Evolutionary conservation across 2,888 invertebrate genomes (phyloP).

Genomic region (Linnaemya tessellans): DNA sequence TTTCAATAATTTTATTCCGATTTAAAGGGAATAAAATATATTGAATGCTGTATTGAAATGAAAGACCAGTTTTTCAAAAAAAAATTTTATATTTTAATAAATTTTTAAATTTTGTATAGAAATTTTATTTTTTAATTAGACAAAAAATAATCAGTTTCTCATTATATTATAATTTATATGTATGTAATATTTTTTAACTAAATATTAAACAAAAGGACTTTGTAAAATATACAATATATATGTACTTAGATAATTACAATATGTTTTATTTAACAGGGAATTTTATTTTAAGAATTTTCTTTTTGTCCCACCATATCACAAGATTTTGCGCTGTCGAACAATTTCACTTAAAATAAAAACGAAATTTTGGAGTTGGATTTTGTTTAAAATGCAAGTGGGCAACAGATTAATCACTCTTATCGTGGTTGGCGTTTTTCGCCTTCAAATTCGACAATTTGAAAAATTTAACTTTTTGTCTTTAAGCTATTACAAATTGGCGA

Average conservation of each 20-base stretch:
- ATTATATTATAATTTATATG: conserved; percentile 40
- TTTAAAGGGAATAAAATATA: conserved; percentile 45
- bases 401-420: too few relatives aligned
- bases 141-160: conserved; percentile 19
- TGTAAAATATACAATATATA: conserved; percentile 53
- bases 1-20: conserved; percentile 57
- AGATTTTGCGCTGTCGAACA: too few relatives aligned
- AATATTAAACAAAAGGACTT: conserved; percentile 23
- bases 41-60: conserved; percentile 24
- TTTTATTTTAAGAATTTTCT: too few relatives aligned
- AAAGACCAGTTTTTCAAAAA: conserved; percentile 13
- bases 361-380: too few relatives aligned
- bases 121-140: conserved; percentile 52
- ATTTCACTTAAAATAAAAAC: too few relatives aligned
- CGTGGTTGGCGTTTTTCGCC: too few relatives aligned
- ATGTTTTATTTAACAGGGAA: not conserved
- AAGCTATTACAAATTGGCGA: too few relatives aligned
- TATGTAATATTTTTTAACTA: conserved; percentile 49
- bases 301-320: too few relatives aligned
- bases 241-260: conserved; percentile 44
- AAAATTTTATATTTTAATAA: conserved; percentile 56
- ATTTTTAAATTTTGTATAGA: conserved; percentile 44
- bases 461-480: too few relatives aligned
- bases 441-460: too few relatives aligned
- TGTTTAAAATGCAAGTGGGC: too few relatives aligned